Evolutionary conservation across 2,888 invertebrate genomes (phyloP).

Genomic region (Nineta flava): DNA sequence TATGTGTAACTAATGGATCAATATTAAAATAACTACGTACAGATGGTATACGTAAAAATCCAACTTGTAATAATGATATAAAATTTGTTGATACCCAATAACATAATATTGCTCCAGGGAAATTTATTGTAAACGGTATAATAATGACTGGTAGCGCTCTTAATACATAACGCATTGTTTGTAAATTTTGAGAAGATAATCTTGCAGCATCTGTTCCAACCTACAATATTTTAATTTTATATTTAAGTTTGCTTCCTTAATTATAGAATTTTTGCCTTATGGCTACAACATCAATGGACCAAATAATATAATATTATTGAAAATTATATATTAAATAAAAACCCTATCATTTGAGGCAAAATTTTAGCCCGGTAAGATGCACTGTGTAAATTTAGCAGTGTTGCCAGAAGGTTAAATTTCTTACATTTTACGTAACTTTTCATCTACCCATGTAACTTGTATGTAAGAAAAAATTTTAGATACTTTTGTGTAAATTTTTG

Average conservation of each 20-base stretch:
- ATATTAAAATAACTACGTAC: slow-evolving; percentile 67
- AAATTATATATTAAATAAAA: too few species aligned
- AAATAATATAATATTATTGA: too few species aligned
- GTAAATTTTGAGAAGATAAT: slow-evolving; percentile 48
- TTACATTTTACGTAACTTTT: too few species aligned
- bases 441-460: too few species aligned
- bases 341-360: too few species aligned
- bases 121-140: slow-evolving; percentile 74
- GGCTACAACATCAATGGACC: too few species aligned
- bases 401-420: too few species aligned
- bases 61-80: slow-evolving; percentile 68
- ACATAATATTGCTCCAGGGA: slow-evolving; percentile 72
- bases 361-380: too few species aligned
- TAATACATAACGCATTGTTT: slow-evolving; percentile 56
- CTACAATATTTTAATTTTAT: slow-evolving; percentile 21
- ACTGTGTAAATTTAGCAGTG: too few species aligned
- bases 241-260: slow-evolving; percentile 1
- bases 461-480: too few species aligned
- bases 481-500: too few species aligned
- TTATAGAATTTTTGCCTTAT: too few species aligned
- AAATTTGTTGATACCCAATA: slow-evolving; percentile 86
- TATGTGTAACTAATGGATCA: slow-evolving; percentile 39
- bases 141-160: slow-evolving; percentile 61
- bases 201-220: slow-evolving; percentile 62
- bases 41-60: slow-evolving; percentile 53